Evolutionary conservation across 2,113 vertebrate genomes (phyloP).

Genomic region (Leucosticte australis): DNA sequence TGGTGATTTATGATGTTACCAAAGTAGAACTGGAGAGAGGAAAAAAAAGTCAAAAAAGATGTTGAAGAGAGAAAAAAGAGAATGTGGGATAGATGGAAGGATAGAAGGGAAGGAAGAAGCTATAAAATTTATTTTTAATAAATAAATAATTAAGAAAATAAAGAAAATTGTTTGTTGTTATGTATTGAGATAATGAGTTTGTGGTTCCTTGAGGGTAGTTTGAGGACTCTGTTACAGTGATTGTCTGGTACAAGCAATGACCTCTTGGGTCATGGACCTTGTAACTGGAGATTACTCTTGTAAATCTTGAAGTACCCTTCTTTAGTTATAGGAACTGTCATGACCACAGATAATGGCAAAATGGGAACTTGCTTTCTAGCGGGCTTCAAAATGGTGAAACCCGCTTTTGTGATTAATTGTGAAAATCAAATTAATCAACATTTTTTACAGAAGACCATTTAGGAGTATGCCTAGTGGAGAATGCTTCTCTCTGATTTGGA

Average conservation of each 20-base stretch:
- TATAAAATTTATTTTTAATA: not conserved
- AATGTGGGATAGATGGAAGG: not conserved
- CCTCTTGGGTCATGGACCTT: not conserved
- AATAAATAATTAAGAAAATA: not conserved
- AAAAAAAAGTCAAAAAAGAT: not conserved
- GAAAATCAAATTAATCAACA: not conserved
- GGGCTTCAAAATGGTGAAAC: not conserved
- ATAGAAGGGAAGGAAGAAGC: not conserved
- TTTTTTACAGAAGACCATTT: not conserved
- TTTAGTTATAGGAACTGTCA: not conserved
- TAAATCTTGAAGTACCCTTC: not conserved
- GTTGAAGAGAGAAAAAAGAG: not conserved
- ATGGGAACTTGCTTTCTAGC: not conserved
- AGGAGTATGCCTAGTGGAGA: not conserved
- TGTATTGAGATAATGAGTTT: not conserved
- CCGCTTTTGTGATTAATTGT: not conserved
- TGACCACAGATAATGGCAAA: not conserved
- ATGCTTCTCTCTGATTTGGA: not conserved
- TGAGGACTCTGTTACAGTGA: not conserved
- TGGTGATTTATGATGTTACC: not conserved
- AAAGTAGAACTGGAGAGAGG: not conserved
- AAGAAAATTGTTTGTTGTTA: not conserved
- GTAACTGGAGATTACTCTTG: not conserved
- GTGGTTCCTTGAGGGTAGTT: not conserved
- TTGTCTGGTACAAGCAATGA: not conserved